These are phyloP conservation scores for Cistogaster globosa DNA, from an alignment of 2,888 invertebrate species.

Conservation along the genomic window DNA sequence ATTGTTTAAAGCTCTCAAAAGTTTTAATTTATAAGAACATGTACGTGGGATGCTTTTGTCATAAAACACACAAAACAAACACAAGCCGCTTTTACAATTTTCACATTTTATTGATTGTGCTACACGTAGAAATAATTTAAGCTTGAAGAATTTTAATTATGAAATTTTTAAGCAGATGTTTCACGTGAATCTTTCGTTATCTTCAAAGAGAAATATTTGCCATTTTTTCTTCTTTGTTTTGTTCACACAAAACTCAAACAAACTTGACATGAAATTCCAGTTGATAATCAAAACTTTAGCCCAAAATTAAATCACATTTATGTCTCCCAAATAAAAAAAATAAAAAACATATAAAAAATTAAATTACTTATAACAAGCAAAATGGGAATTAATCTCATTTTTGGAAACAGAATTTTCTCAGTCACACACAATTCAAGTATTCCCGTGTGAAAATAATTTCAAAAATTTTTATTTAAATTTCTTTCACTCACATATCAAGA, in stretches of 20 bases:
- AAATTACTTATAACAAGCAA: conserved; percentile 74
- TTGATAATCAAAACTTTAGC: conserved; percentile 50
- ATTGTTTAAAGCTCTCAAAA: neutral
- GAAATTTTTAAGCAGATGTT: conserved; percentile 68
- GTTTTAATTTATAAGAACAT: conserved; percentile 8
- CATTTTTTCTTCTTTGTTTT: conserved; percentile 4
- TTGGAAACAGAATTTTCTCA: conserved; percentile 74
- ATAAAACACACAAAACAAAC: neutral
- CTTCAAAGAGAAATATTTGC: conserved; percentile 60
- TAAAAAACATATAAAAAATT: conserved; percentile 41
- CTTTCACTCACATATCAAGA: conserved; percentile 47
- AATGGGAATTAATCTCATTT: conserved; percentile 58
- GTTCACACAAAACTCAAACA: neutral
- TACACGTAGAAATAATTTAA: conserved; percentile 18
- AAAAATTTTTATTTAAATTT: conserved; percentile 73
- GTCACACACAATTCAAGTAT: conserved; percentile 74
- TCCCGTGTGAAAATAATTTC: conserved; percentile 79
- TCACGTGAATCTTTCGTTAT: conserved; percentile 58
- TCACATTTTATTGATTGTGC: conserved; percentile 29
- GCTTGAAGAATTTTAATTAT: conserved; percentile 58
- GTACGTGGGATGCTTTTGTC: conserved; percentile 40
- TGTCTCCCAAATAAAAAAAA: conserved; percentile 56
- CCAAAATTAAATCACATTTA: conserved; percentile 63
- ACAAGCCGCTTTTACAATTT: conserved; percentile 12
- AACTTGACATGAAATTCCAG: conserved; percentile 63